Percentiles rank a stretch among this genome's conserved stretches.
Evolutionary conservation across 1,140 invertebrate genomes (phyloP).

Genomic region (Marisa cornuarietis): DNA sequence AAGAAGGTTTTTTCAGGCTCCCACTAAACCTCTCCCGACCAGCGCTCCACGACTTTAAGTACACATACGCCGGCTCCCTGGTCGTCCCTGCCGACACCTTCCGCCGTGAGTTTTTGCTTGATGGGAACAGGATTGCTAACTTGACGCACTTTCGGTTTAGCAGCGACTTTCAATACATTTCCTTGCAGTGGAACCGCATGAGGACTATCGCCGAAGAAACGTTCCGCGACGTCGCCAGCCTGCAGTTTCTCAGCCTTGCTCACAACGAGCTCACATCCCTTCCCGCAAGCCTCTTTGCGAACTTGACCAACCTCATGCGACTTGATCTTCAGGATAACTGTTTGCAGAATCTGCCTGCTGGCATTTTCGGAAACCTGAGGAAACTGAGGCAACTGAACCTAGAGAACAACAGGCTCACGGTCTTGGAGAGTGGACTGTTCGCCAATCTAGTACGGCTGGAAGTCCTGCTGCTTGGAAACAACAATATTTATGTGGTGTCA

Average conservation of each 20-base stretch:
- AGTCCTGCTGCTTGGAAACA: slow-evolving; percentile 35
- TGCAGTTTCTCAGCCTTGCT: slow-evolving; percentile 40
- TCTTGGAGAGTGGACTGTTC: slow-evolving; percentile 33
- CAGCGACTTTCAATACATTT: slow-evolving; percentile 39
- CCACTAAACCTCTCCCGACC: slow-evolving; percentile 35
- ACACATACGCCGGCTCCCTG: slow-evolving; percentile 27
- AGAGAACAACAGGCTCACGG: slow-evolving; percentile 30
- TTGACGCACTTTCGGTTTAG: slow-evolving; percentile 34
- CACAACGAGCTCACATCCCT: slow-evolving; percentile 31
- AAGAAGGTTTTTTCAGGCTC: slow-evolving; percentile 8
- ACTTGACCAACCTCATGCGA: slow-evolving; percentile 20
- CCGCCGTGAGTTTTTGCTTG: slow-evolving; percentile 31
- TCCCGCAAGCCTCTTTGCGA: slow-evolving; percentile 25
- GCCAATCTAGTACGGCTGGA: slow-evolving; percentile 26
- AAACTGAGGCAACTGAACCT: slow-evolving; percentile 33
- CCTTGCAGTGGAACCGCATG: slow-evolving; percentile 32
- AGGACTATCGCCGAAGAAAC: slow-evolving; percentile 20
- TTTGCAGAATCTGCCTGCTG: slow-evolving; percentile 14
- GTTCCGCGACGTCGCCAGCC: slow-evolving; percentile 31
- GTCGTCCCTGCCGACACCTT: slow-evolving; percentile 30
- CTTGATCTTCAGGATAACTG: slow-evolving; percentile 33
- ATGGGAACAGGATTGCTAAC: slow-evolving; percentile 37
- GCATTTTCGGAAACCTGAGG: slow-evolving; percentile 26
- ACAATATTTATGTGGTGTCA: slow-evolving; percentile 26
- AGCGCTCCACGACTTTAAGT: slow-evolving; percentile 32